Evolutionary conservation across 2,113 vertebrate species (phyloP), one percentile per base, ranked within the genome.

Genomic region (Lophochroa leadbeateri): DNA sequence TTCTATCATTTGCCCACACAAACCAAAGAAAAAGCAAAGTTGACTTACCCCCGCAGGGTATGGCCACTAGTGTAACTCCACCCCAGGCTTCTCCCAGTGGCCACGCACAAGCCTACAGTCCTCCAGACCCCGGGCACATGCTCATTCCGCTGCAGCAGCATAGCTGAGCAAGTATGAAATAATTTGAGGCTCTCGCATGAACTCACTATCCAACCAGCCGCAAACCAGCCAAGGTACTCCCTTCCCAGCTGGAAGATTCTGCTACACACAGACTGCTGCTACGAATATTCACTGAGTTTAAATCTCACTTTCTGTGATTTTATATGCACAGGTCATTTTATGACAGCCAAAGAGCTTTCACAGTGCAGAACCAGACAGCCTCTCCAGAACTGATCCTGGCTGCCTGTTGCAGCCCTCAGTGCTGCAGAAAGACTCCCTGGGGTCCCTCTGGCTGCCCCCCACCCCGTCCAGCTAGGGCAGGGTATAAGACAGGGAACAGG

Each of bases 121-220:
- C 57, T 78, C 5, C 1, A 29, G 76, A n/a, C 41, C n/a, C 46
- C 0, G 0, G 46, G 37, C 46, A 35, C 70, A 9, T 0, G 0
- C 23, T 88, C 46, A 16, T 28, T 33, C 41, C 37, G 13, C 64
- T 52, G 37, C 6, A 1, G 52, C 55, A 24, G 7, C 3, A 3
- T 7, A 60, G 33, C 0, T 60, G 33, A 77, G 13, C 35, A 10
- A 58, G 67, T 29, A 69, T 74, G 47, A 65, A 83, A 69, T 55
- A 64, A 72, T 25, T 47, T 0, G 5, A 82, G 53, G 60, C 58
- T 58, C 57, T 75, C 55, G 6, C 28, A 3, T 8, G 25, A 79
- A 20, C 35, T 52, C 24, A 2, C 24, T 31, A 4, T 44, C 24
- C 70, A 65, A 61, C 24, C 63, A 63, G 57, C 17, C 2, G 46